Conservation (phyloP, 2,113 vertebrate species). For the Hippopotamus amphibius region DNA sequence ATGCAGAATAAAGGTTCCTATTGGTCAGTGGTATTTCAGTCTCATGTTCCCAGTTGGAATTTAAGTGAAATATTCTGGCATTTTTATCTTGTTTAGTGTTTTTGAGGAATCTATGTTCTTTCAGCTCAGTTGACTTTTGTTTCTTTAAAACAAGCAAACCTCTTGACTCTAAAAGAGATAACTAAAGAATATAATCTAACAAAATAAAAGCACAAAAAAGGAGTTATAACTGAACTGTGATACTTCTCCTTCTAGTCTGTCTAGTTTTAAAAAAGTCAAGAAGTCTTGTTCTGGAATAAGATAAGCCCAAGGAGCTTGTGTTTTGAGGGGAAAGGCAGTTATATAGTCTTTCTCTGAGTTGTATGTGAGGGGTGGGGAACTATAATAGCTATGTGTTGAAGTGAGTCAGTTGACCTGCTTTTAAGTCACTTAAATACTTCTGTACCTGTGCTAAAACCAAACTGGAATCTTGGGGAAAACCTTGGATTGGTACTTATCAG, state of each 20-base stretch:
- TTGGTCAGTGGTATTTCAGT: not conserved
- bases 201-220: conserved; percentile 21
- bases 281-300: conserved; percentile 28
- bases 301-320: not conserved
- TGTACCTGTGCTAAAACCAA: conserved; percentile 30
- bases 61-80: conserved; percentile 25
- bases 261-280: conserved; percentile 7
- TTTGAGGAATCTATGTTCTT: not conserved
- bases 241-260: not conserved
- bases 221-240: not conserved
- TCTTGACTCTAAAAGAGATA: not conserved
- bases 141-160: not conserved
- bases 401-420: conserved; percentile 12
- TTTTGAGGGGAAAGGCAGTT: conserved; percentile 22
- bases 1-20: not conserved
- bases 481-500: not conserved
- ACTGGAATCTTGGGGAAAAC: not conserved
- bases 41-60: conserved; percentile 11
- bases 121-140: conserved; percentile 27
- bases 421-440: conserved; percentile 46
- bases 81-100: conserved; percentile 16
- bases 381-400: not conserved
- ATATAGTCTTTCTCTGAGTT: not conserved
- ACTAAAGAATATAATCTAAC: conserved; percentile 28
- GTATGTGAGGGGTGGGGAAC: not conserved